Evolutionary conservation across 1,140 invertebrate species (phyloP), one percentile per base, ranked within the genome.

Genomic region (Trichogramma pretiosum): DNA sequence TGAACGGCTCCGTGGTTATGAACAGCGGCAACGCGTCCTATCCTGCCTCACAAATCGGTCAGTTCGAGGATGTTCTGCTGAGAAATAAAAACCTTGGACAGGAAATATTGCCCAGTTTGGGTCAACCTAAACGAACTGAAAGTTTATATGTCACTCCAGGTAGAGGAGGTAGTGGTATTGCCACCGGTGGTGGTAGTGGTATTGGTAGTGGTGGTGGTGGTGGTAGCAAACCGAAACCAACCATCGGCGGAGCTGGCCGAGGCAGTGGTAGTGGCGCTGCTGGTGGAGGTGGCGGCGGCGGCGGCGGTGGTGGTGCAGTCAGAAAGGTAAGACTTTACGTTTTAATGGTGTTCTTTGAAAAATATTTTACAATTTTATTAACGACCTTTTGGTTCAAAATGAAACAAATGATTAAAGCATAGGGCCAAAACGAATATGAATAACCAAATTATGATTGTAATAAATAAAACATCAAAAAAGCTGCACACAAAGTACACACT

Each of bases 61-160:
- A 83, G 32, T 89, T 88, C 64, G 87, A 90, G 59, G 87, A 88
- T 37, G 80, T 85, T 17, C 75, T 87, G 44, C 59, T 90, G 52
- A 77, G 84, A 60, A 86, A 90, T 63, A 76, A 85, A 55, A 82
- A 76, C 46, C 75, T 90, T 38, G 87, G 85, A 35, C 89, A 90
- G 71, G 89, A 91, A 64, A 91, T 92, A 63, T 80, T 88, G 59
- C 84, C 87, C 26, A 87, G 87, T 57, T 80, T 78, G 42, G 80
- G 81, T 51, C 87, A 90, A 63, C 89, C 88, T 30, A 91, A 91
- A 65, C 76, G 90, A 55, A 93, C 89, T 39, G 89, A 93, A 63
- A 93, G 89, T 67, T 72, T 87, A 37, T 85, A 80, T 16, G 49
- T 51, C 1, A 51, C 49, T 5, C 49, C 49, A 1, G 43, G 49